Evolutionary conservation across 1,140 invertebrate species (phyloP), one percentile per base, ranked within the genome.

Genomic region (Atta colombica): DNA sequence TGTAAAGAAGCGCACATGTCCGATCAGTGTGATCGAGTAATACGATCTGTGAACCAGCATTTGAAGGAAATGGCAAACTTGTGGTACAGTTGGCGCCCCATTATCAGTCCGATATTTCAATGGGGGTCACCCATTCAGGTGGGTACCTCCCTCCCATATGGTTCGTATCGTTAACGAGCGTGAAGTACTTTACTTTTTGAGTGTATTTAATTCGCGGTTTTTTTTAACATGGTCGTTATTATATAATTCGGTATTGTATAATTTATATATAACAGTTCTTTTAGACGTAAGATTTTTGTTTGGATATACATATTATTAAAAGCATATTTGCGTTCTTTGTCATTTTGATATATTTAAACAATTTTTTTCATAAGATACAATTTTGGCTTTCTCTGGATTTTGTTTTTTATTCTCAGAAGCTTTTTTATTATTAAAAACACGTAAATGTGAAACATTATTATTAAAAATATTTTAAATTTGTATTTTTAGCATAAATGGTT

Each of bases 71-170:
- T 89, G n/a, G 87, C 89, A 51, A 87, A 92, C 10, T 80, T 89
- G 58, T 90, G 88, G 90, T 65, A 86, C 66, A 81, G n/a, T 77
- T 74, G 85, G 74, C 88, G 55, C 6, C 81, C 69, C 49, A 65
- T 80, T 80, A 61, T 77, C 8, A 58, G 88, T 72, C 51, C 77
- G 65, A 84, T 88, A 61, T 89, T 91, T 82, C 84, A 91, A 81
- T 94, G 92, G 93, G 93, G 93, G 86, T 88, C 92, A 91, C 92
- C 92, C 92, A 93, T 93, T 82, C 91, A 94, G 93, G 93, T 93
- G 89, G 92, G 92, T 93, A 94, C 89, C 90, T 92, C 93, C 90
- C 66, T 75, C 88, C 63, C 77, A 66, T 89, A 87, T 66, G 81
- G 63, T 78, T 92, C 85, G 3, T 91, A 88, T 80, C 82, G 72